phyloP scores from a whole-genome alignment of 2,888 invertebrate species.

The Lepidochrysops patricia region DNA sequence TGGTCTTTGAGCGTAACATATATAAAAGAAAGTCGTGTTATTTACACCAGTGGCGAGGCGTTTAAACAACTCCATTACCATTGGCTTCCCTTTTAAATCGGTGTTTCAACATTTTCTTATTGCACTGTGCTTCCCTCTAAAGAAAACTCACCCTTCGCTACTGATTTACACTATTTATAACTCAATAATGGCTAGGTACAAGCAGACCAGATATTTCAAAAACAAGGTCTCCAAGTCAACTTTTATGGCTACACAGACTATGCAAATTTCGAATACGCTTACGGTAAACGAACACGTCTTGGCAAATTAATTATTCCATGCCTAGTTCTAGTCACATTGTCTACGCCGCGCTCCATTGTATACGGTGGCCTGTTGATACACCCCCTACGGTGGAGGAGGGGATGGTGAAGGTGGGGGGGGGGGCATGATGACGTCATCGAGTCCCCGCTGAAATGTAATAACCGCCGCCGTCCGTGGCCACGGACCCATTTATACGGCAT shows the following conservation, averaged over 20 bases:
- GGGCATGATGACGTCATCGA: conserved; percentile 5
- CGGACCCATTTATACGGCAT: not conserved
- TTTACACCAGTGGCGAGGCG: no score
- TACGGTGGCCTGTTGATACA: conserved; percentile 7
- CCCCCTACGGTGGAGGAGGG: not conserved
- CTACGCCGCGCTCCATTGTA: not conserved
- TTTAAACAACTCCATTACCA: no score
- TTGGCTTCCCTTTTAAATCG: no score
- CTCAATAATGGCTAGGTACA: no score
- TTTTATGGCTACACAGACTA: not conserved
- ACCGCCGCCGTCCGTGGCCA: conserved; percentile 1
- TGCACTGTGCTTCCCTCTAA: no score
- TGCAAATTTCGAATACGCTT: not conserved
- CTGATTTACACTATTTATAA: no score
- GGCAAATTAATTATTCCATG: conserved; percentile 1
- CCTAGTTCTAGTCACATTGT: not conserved
- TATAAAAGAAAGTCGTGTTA: no score
- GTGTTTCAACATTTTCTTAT: no score
- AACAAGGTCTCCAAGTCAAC: not conserved
- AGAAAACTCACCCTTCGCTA: not conserved
- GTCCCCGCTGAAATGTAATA: conserved; percentile 11
- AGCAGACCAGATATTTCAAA: no score
- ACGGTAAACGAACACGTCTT: not conserved
- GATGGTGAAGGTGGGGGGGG: not conserved
- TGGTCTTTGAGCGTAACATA: no score